These are phyloP conservation scores for Frieseomelitta varia DNA, from an alignment of 1,140 invertebrate genomes.

Conservation along the genomic window DNA sequence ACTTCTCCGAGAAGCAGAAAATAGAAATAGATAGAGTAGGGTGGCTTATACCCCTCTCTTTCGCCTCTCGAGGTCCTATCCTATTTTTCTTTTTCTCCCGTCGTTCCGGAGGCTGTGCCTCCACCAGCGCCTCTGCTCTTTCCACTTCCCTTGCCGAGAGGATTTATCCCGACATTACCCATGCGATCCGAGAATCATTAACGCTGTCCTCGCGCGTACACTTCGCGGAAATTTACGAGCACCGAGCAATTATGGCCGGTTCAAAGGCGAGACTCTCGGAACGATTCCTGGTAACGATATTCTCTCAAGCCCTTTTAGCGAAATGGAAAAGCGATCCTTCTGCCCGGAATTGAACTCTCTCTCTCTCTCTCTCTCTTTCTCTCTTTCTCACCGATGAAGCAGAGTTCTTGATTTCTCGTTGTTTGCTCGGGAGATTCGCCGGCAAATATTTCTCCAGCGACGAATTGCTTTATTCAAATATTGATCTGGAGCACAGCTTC, in stretches of 20 bases:
- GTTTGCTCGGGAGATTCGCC: not conserved
- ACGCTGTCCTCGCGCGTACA: slow-evolving; percentile 4
- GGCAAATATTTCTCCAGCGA: not conserved
- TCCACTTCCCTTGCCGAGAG: not conserved
- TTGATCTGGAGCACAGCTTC: not conserved
- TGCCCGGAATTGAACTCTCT: too few species aligned
- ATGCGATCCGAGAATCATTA: slow-evolving; percentile 37
- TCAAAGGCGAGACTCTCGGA: not conserved
- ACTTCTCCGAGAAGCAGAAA: slow-evolving; percentile 43
- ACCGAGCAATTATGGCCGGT: slow-evolving; percentile 8
- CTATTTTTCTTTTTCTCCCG: slow-evolving; percentile 1
- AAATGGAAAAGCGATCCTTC: not conserved
- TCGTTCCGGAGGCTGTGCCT: not conserved
- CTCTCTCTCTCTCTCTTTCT: not conserved
- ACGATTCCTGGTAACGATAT: slow-evolving; percentile 14
- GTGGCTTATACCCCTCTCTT: slow-evolving; percentile 31
- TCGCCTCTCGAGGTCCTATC: slow-evolving; percentile 6
- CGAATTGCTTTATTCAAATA: slow-evolving; percentile 6
- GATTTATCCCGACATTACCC: not conserved
- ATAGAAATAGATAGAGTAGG: slow-evolving; percentile 51
- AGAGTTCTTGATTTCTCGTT: not conserved
- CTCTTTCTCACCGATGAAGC: not conserved
- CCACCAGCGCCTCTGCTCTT: not conserved
- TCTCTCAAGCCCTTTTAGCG: not conserved
- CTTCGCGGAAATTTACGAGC: slow-evolving; percentile 34